Evolutionary conservation across 2,797 vertebrate species (phyloP).

Genomic region (Gephyroberyx darwinii): DNA sequence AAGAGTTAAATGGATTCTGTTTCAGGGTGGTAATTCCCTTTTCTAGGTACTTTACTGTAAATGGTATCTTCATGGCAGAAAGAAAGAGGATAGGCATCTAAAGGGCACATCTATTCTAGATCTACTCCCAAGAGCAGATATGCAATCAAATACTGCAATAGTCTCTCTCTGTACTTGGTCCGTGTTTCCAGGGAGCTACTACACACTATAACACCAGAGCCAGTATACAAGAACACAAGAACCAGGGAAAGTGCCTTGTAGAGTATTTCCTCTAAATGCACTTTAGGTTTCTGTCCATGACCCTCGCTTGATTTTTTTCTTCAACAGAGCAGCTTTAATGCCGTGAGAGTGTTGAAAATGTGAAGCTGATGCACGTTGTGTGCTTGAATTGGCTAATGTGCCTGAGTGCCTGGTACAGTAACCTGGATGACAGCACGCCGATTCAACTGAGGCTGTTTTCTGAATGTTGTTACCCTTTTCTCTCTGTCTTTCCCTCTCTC

Average conservation of each 20-base stretch:
- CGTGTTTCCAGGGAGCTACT: neutral
- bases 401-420: slow-evolving; percentile 12
- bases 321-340: slow-evolving; percentile 12
- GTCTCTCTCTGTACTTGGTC: neutral
- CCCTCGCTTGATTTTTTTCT: slow-evolving; percentile 10
- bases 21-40: too few species aligned
- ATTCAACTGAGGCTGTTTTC: slow-evolving; percentile 5
- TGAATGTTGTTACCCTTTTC: slow-evolving; percentile 24
- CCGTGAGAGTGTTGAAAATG: slow-evolving; percentile 24
- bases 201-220: neutral
- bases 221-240: too few species aligned
- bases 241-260: neutral
- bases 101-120: neutral
- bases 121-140: neutral
- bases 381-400: slow-evolving; percentile 33
- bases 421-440: slow-evolving; percentile 1
- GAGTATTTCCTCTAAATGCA: slow-evolving; percentile 2
- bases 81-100: neutral
- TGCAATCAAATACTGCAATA: neutral
- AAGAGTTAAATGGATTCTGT: too few species aligned
- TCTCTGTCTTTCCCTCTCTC: neutral
- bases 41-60: neutral
- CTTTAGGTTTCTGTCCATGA: slow-evolving; percentile 5
- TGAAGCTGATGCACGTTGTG: slow-evolving; percentile 32
- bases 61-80: neutral